phyloP scores from a whole-genome alignment of 53 echinoderm and acorn worm species.

The Mesocentrotus franciscanus region DNA sequence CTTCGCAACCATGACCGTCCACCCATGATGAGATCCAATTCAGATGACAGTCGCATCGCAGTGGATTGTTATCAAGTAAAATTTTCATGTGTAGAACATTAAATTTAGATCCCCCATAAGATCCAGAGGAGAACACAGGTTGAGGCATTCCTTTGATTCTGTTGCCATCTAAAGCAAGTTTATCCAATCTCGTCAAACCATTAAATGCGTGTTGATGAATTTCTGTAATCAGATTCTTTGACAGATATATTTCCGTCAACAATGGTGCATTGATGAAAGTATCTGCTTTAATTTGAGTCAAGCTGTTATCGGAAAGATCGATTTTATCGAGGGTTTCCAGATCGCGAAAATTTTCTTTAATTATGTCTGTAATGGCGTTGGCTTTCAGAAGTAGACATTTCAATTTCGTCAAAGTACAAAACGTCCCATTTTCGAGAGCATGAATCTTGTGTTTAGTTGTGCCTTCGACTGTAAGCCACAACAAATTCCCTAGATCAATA shows the following conservation, averaged over 20 bases:
- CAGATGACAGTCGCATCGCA: constrained; percentile 25
- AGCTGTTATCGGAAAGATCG: not conserved
- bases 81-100: not conserved
- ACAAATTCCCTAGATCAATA: not conserved
- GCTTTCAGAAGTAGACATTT: not conserved
- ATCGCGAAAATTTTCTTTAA: constrained; percentile 21
- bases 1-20: not conserved
- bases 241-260: not conserved
- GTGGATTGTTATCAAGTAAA: constrained; percentile 1
- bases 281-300: not conserved
- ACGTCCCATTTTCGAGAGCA: constrained; percentile 29
- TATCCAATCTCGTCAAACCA: not conserved
- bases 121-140: not conserved
- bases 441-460: not conserved
- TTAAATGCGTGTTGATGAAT: not conserved
- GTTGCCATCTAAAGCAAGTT: not conserved
- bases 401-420: not conserved
- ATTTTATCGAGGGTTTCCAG: not conserved
- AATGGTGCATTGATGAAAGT: constrained; percentile 13
- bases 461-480: not conserved
- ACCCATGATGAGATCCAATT: constrained; percentile 13
- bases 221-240: not conserved
- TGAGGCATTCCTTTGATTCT: constrained; percentile 23
- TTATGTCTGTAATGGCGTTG: not conserved
- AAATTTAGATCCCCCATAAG: not conserved